These are phyloP conservation scores for Cataglyphis hispanica DNA, from an alignment of 1,140 invertebrate genomes.

Conservation along the genomic window DNA sequence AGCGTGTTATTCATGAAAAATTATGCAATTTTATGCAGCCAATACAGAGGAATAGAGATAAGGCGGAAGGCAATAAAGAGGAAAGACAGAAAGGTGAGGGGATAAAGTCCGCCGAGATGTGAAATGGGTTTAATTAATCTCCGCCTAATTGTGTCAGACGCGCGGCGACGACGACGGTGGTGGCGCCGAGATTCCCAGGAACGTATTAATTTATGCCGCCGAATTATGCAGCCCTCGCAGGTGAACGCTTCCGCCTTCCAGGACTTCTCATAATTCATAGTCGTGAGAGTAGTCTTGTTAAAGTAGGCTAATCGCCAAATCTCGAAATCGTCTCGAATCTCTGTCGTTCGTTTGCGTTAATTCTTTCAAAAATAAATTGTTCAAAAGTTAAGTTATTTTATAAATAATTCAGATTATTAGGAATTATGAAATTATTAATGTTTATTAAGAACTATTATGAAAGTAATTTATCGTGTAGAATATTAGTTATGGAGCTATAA, in stretches of 20 bases:
- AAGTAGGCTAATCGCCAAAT: conserved; percentile 39
- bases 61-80: neutral
- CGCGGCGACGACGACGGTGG: conserved; percentile 58
- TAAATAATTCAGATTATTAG: neutral
- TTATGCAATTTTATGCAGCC: conserved; percentile 23
- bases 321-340: conserved; percentile 21
- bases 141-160: conserved; percentile 84
- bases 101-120: conserved; percentile 80
- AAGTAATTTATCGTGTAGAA: neutral
- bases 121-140: conserved; percentile 86
- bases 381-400: neutral
- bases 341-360: neutral
- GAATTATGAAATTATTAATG: neutral
- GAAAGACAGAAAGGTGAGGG: conserved; percentile 45
- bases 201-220: conserved; percentile 85
- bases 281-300: conserved; percentile 39
- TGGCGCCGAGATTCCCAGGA: conserved; percentile 79
- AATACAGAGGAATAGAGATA: conserved; percentile 36
- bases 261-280: conserved; percentile 61
- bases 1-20: neutral
- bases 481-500: neutral
- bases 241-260: conserved; percentile 77
- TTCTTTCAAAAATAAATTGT: neutral
- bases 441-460: neutral
- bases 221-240: conserved; percentile 82